phyloP scores from a whole-genome alignment of 2,113 vertebrate genomes.

The Callospermophilus lateralis region DNA sequence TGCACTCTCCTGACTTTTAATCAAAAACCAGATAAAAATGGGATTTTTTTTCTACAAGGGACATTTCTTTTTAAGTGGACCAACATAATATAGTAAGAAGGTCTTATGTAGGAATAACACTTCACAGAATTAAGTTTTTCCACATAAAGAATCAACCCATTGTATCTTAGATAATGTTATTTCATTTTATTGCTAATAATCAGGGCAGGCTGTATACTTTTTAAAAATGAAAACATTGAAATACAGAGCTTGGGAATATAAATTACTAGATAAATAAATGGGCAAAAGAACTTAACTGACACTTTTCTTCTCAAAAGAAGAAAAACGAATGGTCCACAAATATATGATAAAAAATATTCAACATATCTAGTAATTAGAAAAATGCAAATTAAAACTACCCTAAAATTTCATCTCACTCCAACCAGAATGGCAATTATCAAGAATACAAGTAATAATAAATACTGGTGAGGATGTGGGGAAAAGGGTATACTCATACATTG shows the following conservation, averaged over 20 bases:
- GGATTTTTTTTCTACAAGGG: constrained; percentile 14
- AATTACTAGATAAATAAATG: background rate
- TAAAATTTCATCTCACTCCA: too few relatives aligned
- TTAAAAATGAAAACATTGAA: background rate
- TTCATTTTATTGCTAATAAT: background rate
- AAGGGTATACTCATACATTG: too few relatives aligned
- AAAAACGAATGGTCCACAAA: too few relatives aligned
- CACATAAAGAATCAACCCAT: background rate
- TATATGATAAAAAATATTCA: too few relatives aligned
- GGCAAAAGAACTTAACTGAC: too few relatives aligned
- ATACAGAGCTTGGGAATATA: background rate
- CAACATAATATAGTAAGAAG: background rate
- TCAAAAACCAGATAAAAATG: background rate
- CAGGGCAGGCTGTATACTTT: background rate
- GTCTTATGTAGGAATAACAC: background rate
- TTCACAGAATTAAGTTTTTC: background rate
- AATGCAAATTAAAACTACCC: too few relatives aligned
- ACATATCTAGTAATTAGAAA: too few relatives aligned
- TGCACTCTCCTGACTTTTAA: constrained; percentile 52
- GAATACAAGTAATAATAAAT: too few relatives aligned
- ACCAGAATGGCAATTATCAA: too few relatives aligned
- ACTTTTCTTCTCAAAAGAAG: too few relatives aligned
- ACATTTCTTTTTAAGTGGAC: constrained; percentile 45
- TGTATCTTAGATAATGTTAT: background rate
- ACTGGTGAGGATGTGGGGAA: too few relatives aligned